These are phyloP conservation scores for Drosophila merina DNA, from an alignment of 2,888 invertebrate genomes.

Conservation along the genomic window DNA sequence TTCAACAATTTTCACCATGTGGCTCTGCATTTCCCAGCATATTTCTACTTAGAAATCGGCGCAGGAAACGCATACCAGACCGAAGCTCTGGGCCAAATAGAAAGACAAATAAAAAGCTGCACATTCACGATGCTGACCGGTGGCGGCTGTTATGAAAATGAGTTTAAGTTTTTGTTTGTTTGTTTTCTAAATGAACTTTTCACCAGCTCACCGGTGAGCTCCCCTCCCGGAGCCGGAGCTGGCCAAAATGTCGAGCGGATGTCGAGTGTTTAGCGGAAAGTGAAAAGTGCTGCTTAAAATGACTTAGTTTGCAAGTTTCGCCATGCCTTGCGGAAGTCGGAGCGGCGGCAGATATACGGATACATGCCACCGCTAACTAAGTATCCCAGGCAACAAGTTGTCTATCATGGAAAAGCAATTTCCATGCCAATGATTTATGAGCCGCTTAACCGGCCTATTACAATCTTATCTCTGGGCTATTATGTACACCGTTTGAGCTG, in stretches of 20 bases:
- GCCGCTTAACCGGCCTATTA: conserved; percentile 80
- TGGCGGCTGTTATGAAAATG: conserved; percentile 68
- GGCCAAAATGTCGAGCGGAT: conserved; percentile 54
- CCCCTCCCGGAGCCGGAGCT: not conserved
- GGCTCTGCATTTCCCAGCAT: conserved; percentile 54
- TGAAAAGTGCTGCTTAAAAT: conserved; percentile 80
- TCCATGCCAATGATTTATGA: conserved; percentile 80
- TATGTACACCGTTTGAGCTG: conserved; percentile 80
- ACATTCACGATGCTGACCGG: conserved; percentile 67
- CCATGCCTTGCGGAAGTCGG: conserved; percentile 71
- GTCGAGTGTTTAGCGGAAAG: conserved; percentile 79
- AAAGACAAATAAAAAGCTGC: conserved; percentile 57
- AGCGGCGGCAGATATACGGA: conserved; percentile 22
- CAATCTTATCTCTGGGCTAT: conserved; percentile 75
- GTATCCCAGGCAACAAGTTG: conserved; percentile 68
- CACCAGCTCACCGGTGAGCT: conserved; percentile 47
- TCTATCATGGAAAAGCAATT: conserved; percentile 79
- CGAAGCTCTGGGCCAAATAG: conserved; percentile 17
- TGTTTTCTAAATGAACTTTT: conserved; percentile 76
- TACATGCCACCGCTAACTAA: conserved; percentile 15
- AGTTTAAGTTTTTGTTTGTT: conserved; percentile 74
- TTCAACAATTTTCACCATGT: conserved; percentile 25
- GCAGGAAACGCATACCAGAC: conserved; percentile 73
- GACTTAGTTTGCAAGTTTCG: conserved; percentile 78
- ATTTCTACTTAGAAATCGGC: conserved; percentile 63